Base-by-base conservation (phyloP, 2,888 invertebrate genomes). In the Monochamus alternatus region DNA sequence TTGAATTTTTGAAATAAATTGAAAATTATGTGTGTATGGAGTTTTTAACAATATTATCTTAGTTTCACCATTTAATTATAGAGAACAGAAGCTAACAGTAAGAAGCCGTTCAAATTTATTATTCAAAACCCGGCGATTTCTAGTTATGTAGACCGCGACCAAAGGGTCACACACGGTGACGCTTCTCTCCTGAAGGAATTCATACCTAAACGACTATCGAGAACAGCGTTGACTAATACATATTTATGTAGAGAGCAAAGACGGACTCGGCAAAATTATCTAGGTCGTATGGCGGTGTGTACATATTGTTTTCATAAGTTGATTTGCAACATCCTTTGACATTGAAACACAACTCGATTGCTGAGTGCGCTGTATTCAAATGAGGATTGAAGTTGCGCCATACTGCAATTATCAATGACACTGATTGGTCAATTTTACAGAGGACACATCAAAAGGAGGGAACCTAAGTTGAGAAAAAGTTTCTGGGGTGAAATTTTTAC, bases 241-340 rank as follows among this genome's bases (percentile, higher is more conserved):
- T 74, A 74, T 74, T 69, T 74, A 74, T 74, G 64, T 64, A 59
- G 74, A 74, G 74, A 74, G 74, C 51, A 64, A 74, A 75, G 55
- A 72, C 72, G 62, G 52, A 71, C 71, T 71, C 63, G 59, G 73
- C 60, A 60, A 63, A 70, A 73, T 74, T 80, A 81, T 81, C 75
- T 81, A 75, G 81, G 81, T 81, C 81, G 75, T 74, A 77, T 74
- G 72, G 73, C 75, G 78, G 78, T 75, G 80, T 80, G 75, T 78
- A 75, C 78, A 76, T 76, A 80, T 76, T 78, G 78, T 78, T 80
- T 80, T 81, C 77, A 80, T 80, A 80, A 81, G 80, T 64, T 68
- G 75, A 81, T 82, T 82, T 79, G 82, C 81, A 82, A 82, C 78
- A 81, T 82, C 82, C 81, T 82, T 73, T 81, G 82, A 81, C 82